phyloP scores from a whole-genome alignment of 2,888 invertebrate species.

The Drosophila algonquin region DNA sequence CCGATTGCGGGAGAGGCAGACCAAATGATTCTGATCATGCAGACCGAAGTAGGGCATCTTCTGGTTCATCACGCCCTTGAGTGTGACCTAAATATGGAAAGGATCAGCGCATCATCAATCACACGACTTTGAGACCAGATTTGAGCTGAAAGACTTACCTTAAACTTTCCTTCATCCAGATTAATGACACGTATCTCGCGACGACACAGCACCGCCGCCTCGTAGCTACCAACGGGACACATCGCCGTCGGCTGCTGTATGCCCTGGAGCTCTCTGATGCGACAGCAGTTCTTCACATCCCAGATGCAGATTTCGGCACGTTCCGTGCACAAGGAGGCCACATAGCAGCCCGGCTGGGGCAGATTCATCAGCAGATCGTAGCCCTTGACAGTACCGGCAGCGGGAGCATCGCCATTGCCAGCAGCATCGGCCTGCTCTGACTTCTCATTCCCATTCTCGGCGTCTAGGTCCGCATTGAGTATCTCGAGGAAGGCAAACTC shows the following conservation, averaged over 20 bases:
- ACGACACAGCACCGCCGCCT: conserved; percentile 91
- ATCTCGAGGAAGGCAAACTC: conserved; percentile 85
- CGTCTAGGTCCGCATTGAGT: conserved; percentile 75
- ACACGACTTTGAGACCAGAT: neutral
- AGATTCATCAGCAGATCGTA: conserved; percentile 83
- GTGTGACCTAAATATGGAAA: conserved; percentile 86
- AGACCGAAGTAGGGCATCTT: conserved; percentile 96
- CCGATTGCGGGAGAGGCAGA: conserved; percentile 92
- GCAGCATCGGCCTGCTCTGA: conserved; percentile 4
- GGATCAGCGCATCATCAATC: neutral
- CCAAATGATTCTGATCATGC: conserved; percentile 90
- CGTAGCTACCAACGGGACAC: conserved; percentile 90
- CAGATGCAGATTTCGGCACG: conserved; percentile 92
- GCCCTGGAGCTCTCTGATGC: conserved; percentile 89
- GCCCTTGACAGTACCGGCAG: conserved; percentile 73
- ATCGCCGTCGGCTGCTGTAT: conserved; percentile 91
- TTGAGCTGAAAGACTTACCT: conserved; percentile 64
- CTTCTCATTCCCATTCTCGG: conserved; percentile 64
- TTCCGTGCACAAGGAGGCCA: conserved; percentile 90
- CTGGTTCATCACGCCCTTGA: conserved; percentile 95
- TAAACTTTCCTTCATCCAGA: conserved; percentile 88
- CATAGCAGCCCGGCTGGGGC: conserved; percentile 87
- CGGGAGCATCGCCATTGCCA: conserved; percentile 3
- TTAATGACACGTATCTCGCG: conserved; percentile 92
- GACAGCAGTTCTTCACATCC: conserved; percentile 88